Evolutionary conservation across 1,140 invertebrate genomes (phyloP).

Genomic region (Chymomyza costata): DNA sequence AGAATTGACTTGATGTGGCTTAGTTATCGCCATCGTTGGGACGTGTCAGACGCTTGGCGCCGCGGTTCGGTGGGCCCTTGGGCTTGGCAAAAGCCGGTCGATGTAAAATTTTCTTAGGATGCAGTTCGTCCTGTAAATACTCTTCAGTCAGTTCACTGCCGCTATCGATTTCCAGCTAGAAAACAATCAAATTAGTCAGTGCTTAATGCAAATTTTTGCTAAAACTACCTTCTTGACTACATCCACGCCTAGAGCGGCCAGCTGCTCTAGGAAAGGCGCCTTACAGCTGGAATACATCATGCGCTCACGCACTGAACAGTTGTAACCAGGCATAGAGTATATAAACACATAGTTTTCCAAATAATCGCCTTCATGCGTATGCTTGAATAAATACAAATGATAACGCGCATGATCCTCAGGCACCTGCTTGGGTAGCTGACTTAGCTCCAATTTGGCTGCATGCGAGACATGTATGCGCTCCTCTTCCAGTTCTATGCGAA

Average conservation of each 20-base stretch:
- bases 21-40: slow-evolving; percentile 59
- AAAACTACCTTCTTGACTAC: slow-evolving; percentile 87
- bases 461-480: slow-evolving; percentile 78
- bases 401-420: slow-evolving; percentile 91
- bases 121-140: slow-evolving; percentile 93
- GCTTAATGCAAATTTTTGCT: slow-evolving; percentile 4
- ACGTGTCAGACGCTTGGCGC: slow-evolving; percentile 89
- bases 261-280: slow-evolving; percentile 87
- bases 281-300: slow-evolving; percentile 99
- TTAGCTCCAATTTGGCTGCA: slow-evolving; percentile 79
- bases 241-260: slow-evolving; percentile 85
- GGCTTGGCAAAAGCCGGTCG: slow-evolving; percentile 95
- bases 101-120: slow-evolving; percentile 93
- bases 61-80: slow-evolving; percentile 93
- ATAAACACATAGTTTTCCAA: slow-evolving; percentile 94
- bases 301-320: slow-evolving; percentile 94
- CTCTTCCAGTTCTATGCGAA: slow-evolving; percentile 81
- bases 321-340: slow-evolving; percentile 97
- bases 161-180: slow-evolving; percentile 94
- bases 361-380: slow-evolving; percentile 94
- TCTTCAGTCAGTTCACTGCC: slow-evolving; percentile 92
- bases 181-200: slow-evolving; percentile 22
- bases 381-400: slow-evolving; percentile 93
- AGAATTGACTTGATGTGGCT: slow-evolving; percentile 27
- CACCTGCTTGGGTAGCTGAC: slow-evolving; percentile 84